Percentiles rank a stretch among this genome's conserved stretches.
Evolutionary conservation across 2,797 vertebrate species (phyloP).

Genomic region (Chromobotia macracanthus): DNA sequence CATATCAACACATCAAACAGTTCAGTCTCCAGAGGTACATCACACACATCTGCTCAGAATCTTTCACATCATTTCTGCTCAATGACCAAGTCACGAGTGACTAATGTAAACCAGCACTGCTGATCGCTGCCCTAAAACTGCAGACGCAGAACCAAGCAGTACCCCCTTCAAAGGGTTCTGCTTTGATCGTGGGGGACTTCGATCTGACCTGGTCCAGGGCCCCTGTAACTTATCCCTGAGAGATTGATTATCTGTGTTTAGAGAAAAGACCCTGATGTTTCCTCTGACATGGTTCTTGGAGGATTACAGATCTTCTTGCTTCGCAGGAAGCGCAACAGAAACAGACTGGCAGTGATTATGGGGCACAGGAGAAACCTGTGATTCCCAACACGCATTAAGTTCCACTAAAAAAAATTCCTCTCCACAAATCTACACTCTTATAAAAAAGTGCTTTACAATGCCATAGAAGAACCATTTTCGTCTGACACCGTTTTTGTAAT

Average conservation of each 20-base stretch:
- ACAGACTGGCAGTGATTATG: slow-evolving; percentile 40
- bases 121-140: not conserved
- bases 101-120: slow-evolving; percentile 22
- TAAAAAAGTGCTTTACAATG: too few species aligned
- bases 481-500: too few species aligned
- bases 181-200: slow-evolving; percentile 42
- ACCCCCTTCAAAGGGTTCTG: slow-evolving; percentile 14
- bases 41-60: slow-evolving; percentile 26
- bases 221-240: slow-evolving; percentile 14
- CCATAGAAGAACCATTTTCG: too few species aligned
- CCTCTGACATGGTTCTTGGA: slow-evolving; percentile 22
- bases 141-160: not conserved
- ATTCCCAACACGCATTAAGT: slow-evolving; percentile 24
- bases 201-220: slow-evolving; percentile 5
- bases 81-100: slow-evolving; percentile 5
- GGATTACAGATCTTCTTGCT: slow-evolving; percentile 45
- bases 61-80: slow-evolving; percentile 20
- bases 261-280: slow-evolving; percentile 22
- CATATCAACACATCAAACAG: slow-evolving; percentile 36
- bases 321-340: slow-evolving; percentile 19
- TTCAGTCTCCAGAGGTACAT: slow-evolving; percentile 1
- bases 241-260: slow-evolving; percentile 22
- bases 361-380: slow-evolving; percentile 19
- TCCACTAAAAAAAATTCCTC: slow-evolving; percentile 27
- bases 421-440: not conserved